Percentiles rank a stretch among this genome's conserved stretches.
Evolutionary conservation across 1,140 invertebrate species (phyloP).

Genomic region (Drosophila tristis): DNA sequence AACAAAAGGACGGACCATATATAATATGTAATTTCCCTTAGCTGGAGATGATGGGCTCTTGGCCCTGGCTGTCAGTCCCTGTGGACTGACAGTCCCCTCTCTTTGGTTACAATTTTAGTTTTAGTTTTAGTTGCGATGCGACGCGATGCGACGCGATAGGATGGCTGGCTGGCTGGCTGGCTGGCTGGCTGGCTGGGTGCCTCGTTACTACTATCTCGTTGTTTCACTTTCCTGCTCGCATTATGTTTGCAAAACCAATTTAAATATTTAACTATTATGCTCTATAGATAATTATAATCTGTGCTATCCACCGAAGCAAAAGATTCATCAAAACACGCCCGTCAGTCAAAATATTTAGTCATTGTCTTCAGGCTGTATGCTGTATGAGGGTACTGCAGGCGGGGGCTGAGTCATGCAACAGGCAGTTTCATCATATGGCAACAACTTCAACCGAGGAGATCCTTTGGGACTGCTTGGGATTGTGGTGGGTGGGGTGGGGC

Average conservation of each 20-base stretch:
- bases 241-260: constrained; percentile 39
- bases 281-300: constrained; percentile 31
- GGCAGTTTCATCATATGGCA: too few species aligned
- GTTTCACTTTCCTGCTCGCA: constrained; percentile 39
- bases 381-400: constrained; percentile 1
- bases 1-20: constrained; percentile 27
- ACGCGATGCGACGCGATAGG: neutral
- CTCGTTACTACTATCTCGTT: constrained; percentile 31
- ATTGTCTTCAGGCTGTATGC: too few species aligned
- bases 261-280: constrained; percentile 55
- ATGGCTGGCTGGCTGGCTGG: neutral
- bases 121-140: neutral
- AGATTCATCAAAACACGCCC: neutral
- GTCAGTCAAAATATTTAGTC: constrained; percentile 28
- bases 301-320: neutral
- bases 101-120: constrained; percentile 29
- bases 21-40: neutral
- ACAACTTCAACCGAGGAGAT: too few species aligned
- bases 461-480: too few species aligned
- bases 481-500: neutral
- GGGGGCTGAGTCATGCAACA: neutral
- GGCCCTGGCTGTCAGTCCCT: constrained; percentile 22
- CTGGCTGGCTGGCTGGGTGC: neutral
- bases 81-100: too few species aligned
- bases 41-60: neutral